Base-by-base conservation (phyloP, 1,140 invertebrate species). In the Drosophila prosaltans region DNA sequence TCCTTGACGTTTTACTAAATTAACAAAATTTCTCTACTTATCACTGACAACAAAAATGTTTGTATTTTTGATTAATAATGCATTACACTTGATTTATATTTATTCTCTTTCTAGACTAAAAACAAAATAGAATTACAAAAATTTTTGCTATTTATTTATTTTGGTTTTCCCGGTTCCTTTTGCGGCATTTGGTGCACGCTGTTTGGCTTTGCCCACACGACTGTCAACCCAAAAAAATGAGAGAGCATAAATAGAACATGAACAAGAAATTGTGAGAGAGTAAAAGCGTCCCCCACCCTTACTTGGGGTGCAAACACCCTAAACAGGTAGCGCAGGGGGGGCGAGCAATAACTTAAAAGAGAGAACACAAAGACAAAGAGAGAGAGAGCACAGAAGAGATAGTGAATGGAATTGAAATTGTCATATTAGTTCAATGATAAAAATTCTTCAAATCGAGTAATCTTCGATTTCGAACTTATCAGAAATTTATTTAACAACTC, bases 71-170 rank as follows among this genome's bases (percentile, higher is more conserved):
- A 58, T 45, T 65, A 36, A 6, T 6, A 36, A 36, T 36, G 32
- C 32, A 36, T 36, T 6, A 36, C 32, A 36, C 32, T 36, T 36
- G 3, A 36, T 36, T 36, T 36, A 30, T n/a, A 57, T 57, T 57
- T 40, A 40, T 41, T 39, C 39, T 24, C 26, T 58, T 65, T 63
- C 8, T 10, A 9, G 78, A 86, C 69, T 75, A 72, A 26, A 79
- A 76, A 79, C 61, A 26, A 79, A 76, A 79, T 64, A 73, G 43
- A 64, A 88, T 83, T 88, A 85, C 45, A 71, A 80, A 71, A 80
- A 61, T 61, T 26, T 77, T 69, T 75, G 61, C 16, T 32, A 32
- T 58, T 58, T 58, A 39, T 3, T 32, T 8, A n/a, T 21, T 32
- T 8, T 11, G 10, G n/a, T 57, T 58, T 39, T 58, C 16, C 32